Conservation (phyloP, 2,888 invertebrate species). For the Adela reaumurella region DNA sequence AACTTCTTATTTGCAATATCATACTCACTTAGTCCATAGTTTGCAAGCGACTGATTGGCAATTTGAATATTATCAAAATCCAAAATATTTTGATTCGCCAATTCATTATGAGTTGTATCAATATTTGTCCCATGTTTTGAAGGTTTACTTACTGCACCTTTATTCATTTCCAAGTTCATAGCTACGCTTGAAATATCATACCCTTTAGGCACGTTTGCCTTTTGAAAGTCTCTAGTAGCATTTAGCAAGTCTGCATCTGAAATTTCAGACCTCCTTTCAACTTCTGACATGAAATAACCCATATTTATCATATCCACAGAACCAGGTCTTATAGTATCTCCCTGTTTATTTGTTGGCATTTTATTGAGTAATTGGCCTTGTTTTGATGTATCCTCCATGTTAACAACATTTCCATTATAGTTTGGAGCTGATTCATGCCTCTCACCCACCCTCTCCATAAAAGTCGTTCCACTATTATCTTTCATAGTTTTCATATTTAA, state of each 20-base stretch:
- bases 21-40: slow-evolving; percentile 42
- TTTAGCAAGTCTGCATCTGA: neutral
- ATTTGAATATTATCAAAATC: neutral
- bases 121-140: neutral
- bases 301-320: slow-evolving; percentile 48
- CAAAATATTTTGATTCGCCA: neutral
- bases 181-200: slow-evolving; percentile 42
- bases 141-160: slow-evolving; percentile 5
- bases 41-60: slow-evolving; percentile 21
- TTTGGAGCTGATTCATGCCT: slow-evolving; percentile 16
- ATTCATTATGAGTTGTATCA: neutral
- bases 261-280: slow-evolving; percentile 20
- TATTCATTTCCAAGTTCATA: slow-evolving; percentile 40
- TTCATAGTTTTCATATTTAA: slow-evolving; percentile 29
- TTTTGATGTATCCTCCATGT: slow-evolving; percentile 20
- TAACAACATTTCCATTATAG: slow-evolving; percentile 17
- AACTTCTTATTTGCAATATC: slow-evolving; percentile 44
- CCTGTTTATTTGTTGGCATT: slow-evolving; percentile 18
- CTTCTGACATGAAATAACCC: slow-evolving; percentile 43
- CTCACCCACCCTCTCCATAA: slow-evolving; percentile 19
- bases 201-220: slow-evolving; percentile 17
- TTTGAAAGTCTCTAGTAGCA: neutral
- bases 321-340: slow-evolving; percentile 29
- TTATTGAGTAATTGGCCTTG: slow-evolving; percentile 21
- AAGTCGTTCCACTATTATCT: slow-evolving; percentile 25